A percentile compares a stretch with the other conserved stretches of the same genome.
These are phyloP conservation scores for Miniopterus natalensis DNA, from an alignment of 2,113 vertebrate genomes.

Conservation along the genomic window DNA sequence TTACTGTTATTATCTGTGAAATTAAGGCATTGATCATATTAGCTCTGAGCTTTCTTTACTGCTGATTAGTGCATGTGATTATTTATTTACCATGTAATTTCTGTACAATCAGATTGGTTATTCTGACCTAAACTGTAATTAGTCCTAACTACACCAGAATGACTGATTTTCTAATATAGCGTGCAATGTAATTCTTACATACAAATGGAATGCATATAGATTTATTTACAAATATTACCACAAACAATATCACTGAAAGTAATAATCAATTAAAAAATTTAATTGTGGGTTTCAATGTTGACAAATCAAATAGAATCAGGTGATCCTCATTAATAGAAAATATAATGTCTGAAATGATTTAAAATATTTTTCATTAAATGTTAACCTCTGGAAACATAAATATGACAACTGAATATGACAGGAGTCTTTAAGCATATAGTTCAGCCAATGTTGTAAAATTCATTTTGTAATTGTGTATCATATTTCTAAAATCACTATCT, in stretches of 20 bases:
- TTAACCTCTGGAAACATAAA: background rate
- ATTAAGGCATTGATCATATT: background rate
- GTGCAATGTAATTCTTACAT: background rate
- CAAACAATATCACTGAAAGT: background rate
- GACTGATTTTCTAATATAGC: background rate
- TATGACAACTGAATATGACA: background rate
- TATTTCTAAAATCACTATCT: background rate
- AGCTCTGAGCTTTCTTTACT: background rate
- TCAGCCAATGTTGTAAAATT: background rate
- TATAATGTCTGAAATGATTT: background rate
- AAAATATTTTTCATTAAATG: background rate
- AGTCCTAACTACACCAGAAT: background rate
- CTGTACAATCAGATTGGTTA: background rate
- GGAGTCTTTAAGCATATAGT: background rate
- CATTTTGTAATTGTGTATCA: background rate
- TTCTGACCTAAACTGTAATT: background rate
- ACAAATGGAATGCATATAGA: background rate
- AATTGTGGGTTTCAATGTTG: background rate
- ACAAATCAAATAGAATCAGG: background rate
- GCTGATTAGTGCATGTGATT: background rate
- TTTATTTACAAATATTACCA: slow-evolving; percentile 21
- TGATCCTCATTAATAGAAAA: background rate
- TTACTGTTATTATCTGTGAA: background rate
- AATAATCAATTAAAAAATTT: background rate
- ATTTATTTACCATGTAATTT: slow-evolving; percentile 25